phyloP scores from a whole-genome alignment of 2,888 invertebrate genomes.

The Aphrophora alni region DNA sequence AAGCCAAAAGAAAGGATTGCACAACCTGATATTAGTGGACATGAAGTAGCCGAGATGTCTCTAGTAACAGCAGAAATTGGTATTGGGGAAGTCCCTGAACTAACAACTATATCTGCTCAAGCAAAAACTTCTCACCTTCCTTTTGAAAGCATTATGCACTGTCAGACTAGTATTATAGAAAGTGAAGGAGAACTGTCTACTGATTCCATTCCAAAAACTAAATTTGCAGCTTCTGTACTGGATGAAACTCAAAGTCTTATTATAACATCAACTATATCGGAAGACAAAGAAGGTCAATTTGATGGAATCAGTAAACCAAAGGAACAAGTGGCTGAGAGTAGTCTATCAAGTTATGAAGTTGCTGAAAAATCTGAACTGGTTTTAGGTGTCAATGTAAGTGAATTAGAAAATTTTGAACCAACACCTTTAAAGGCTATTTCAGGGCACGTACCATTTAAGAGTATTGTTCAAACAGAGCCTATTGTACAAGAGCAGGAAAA shows the following conservation, averaged over 20 bases:
- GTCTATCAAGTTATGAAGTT: slow-evolving; percentile 59
- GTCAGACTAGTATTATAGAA: slow-evolving; percentile 51
- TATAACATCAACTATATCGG: slow-evolving; percentile 58
- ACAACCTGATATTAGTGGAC: slow-evolving; percentile 50
- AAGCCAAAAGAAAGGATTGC: slow-evolving; percentile 46
- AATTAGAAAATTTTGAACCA: slow-evolving; percentile 52
- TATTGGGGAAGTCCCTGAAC: slow-evolving; percentile 52
- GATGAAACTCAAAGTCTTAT: slow-evolving; percentile 54
- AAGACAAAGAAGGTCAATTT: slow-evolving; percentile 60
- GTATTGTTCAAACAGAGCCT: slow-evolving; percentile 55
- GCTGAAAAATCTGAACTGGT: slow-evolving; percentile 61
- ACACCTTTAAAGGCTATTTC: slow-evolving; percentile 54
- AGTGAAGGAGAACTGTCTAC: slow-evolving; percentile 52
- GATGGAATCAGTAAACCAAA: slow-evolving; percentile 51
- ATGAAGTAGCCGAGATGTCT: slow-evolving; percentile 53
- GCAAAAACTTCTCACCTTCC: slow-evolving; percentile 49
- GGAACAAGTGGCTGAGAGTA: slow-evolving; percentile 53
- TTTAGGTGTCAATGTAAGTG: slow-evolving; percentile 52
- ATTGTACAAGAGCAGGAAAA: slow-evolving; percentile 53
- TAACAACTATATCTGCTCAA: slow-evolving; percentile 53
- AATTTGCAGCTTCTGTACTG: slow-evolving; percentile 50
- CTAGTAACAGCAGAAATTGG: slow-evolving; percentile 46
- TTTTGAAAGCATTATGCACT: slow-evolving; percentile 50
- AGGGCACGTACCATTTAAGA: slow-evolving; percentile 58
- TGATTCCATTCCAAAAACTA: slow-evolving; percentile 47